A percentile compares a stretch with the other conserved stretches of the same genome.
These are phyloP conservation scores for Cochlearius cochlearius DNA, from an alignment of 2,113 vertebrate species.

Conservation along the genomic window DNA sequence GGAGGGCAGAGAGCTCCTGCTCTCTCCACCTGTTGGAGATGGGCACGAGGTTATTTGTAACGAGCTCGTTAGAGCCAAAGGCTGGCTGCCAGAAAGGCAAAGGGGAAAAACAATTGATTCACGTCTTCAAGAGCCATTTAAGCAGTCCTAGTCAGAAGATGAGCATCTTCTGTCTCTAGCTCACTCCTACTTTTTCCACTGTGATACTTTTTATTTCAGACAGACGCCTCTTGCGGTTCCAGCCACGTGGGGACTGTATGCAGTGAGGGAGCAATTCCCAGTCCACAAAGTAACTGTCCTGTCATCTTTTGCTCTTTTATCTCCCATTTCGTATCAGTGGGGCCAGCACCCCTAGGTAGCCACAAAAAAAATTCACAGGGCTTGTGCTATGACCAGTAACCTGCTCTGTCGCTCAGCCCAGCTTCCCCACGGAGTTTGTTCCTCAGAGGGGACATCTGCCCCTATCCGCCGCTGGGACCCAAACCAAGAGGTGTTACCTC, in stretches of 20 bases:
- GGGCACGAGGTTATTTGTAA: not conserved
- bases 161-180: not conserved
- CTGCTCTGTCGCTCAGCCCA: not conserved
- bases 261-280: not conserved
- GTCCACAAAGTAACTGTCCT: not conserved
- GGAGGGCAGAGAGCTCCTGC: not conserved
- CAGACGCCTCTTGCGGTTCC: not conserved
- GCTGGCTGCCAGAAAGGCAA: not conserved
- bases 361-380: not conserved
- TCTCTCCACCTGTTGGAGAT: not conserved
- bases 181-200: not conserved
- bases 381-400: not conserved
- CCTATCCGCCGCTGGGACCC: not conserved
- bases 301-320: not conserved
- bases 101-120: not conserved
- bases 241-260: not conserved
- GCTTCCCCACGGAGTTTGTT: not conserved
- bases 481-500: not conserved
- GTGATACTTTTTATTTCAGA: not conserved
- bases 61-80: not conserved
- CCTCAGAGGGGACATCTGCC: not conserved
- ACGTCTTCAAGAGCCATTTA: not conserved
- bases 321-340: not conserved
- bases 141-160: not conserved
- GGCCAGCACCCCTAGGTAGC: not conserved